These are phyloP conservation scores for Meloidogyne floridensis DNA, from an alignment of 1,140 invertebrate species.

Conservation along the genomic window DNA sequence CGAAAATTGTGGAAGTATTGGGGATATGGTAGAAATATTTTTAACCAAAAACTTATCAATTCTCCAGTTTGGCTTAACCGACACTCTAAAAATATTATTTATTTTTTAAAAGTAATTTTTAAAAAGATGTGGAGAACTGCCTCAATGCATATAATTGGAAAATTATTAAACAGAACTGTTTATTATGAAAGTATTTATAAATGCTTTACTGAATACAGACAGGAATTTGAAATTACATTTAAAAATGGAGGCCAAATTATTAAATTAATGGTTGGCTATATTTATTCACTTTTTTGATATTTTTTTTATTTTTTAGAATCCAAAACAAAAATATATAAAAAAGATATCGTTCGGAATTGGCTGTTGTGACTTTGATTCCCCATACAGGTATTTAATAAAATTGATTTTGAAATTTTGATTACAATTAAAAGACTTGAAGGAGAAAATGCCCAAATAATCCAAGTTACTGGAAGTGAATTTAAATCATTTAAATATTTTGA, in stretches of 20 bases:
- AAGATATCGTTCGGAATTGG: neutral
- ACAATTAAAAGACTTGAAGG: slow-evolving; percentile 1
- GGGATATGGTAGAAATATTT: neutral
- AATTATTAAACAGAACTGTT: slow-evolving; percentile 4
- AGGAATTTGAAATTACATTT: neutral
- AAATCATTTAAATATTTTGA: slow-evolving; percentile 3
- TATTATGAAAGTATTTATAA: neutral
- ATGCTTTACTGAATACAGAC: neutral
- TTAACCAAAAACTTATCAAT: no score
- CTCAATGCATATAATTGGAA: neutral
- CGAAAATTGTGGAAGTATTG: neutral
- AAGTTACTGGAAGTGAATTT: neutral
- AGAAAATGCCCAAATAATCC: neutral
- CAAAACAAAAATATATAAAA: neutral
- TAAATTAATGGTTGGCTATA: neutral
- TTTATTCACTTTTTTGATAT: neutral
- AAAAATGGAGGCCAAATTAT: neutral
- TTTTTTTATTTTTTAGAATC: neutral
- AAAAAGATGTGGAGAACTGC: slow-evolving; percentile 3
- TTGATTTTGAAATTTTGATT: neutral
- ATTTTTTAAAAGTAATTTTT: neutral
- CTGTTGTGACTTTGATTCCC: neutral
- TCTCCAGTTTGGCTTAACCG: no score
- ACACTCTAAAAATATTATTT: neutral
- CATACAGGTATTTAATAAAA: neutral